Base-by-base conservation (phyloP, 2,888 invertebrate species). In the Dugesia japonica region DNA sequence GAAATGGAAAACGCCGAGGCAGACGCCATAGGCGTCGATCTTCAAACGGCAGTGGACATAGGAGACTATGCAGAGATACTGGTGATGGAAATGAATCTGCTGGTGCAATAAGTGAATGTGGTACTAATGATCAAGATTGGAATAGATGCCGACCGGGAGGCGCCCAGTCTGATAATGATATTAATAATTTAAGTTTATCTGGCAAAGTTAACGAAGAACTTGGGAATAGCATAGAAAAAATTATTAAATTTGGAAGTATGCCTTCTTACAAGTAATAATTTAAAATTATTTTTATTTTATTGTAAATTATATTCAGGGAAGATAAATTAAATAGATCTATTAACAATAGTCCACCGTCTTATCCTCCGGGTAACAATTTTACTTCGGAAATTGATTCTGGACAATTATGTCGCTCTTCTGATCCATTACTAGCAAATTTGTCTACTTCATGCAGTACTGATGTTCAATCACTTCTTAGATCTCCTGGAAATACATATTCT, bases 191-290 rank as follows among this genome's bases (percentile, higher is more conserved):
- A 20, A 13, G 4, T 23, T 56, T 56, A 56, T 20, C 56, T 1
- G 56, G 56, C 4, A 56, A 56, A 56, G 56, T 56, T n/a, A 56
- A 56, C 23, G 56, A 56, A 13, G 56, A 56, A 56, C 56, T 56
- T 56, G 56, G 56, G 23, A 56, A 73, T 27, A 26, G 42, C 9
- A 76, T 76, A 13, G 77, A 77, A 23, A 75, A 31, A 27, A 76
- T 76, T 28, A 77, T 77, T 42, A 75, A 76, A 23, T 77, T 77
- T 42, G 77, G 77, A 4, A 38, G 28, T 17, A 77, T 76, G 77
- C 74, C 74, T 9, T 76, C 74, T 38, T 77, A 77, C 31, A 77
- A 72, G 76, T 76, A 28, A 9, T 7, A 9, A 1, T 42, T 9
- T 27, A 7, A n/a, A 56, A n/a, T 1, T 9, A 4, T 23, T 56